Percentiles rank a stretch among this genome's conserved stretches.
These are phyloP conservation scores for Sminthopsis crassicaudata DNA, from an alignment of 2,113 vertebrate species.

Conservation along the genomic window DNA sequence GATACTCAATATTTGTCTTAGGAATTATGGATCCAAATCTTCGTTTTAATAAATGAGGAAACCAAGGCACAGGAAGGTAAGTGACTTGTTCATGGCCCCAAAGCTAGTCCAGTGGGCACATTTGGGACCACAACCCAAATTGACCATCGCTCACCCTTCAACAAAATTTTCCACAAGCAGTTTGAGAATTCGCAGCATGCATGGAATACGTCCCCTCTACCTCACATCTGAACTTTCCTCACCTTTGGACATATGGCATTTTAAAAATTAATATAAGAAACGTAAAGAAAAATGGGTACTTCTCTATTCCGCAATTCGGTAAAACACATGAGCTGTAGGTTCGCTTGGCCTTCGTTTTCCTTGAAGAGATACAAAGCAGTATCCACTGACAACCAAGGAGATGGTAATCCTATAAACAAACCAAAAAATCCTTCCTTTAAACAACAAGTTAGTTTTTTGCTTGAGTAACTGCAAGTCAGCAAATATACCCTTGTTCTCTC, in stretches of 20 bases:
- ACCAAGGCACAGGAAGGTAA: background rate
- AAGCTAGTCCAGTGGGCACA: background rate
- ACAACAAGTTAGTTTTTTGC: background rate
- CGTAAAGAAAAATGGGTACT: slow-evolving; percentile 76
- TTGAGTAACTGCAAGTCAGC: background rate
- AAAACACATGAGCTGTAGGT: slow-evolving; percentile 87
- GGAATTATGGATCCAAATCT: background rate
- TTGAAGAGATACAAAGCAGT: slow-evolving; percentile 89
- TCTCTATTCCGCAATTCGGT: slow-evolving; percentile 92
- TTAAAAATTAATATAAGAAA: slow-evolving; percentile 48
- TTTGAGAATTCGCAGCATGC: background rate
- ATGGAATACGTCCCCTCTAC: background rate
- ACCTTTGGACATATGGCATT: slow-evolving; percentile 28
- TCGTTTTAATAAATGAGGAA: background rate
- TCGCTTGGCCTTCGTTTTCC: slow-evolving; percentile 87
- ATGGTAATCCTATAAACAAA: slow-evolving; percentile 83
- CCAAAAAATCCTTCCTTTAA: slow-evolving; percentile 1
- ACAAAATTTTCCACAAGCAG: background rate
- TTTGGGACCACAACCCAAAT: background rate
- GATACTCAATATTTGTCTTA: background rate
- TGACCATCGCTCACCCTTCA: background rate
- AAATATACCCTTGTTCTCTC: background rate
- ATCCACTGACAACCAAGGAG: slow-evolving; percentile 90
- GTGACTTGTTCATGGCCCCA: too few relatives aligned
- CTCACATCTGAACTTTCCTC: background rate